Evolutionary conservation across 2,888 invertebrate species (phyloP).

Genomic region (Neria commutata): DNA sequence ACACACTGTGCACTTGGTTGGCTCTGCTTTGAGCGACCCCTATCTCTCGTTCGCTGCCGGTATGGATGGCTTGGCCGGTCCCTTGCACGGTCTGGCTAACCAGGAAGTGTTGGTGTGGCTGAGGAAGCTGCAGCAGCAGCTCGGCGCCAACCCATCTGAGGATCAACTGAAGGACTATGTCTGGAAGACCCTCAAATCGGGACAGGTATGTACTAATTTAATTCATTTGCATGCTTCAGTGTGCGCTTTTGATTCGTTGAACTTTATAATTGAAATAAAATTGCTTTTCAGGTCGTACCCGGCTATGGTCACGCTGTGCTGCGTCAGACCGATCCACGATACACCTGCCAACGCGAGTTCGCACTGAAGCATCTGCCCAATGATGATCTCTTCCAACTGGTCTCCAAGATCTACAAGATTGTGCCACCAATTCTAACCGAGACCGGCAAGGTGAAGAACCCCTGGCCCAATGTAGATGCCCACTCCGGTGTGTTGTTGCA

Average conservation of each 20-base stretch:
- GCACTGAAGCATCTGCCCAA: slow-evolving; percentile 84
- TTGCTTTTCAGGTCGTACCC: slow-evolving; percentile 70
- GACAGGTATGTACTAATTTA: slow-evolving; percentile 64
- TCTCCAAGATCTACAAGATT: slow-evolving; percentile 81
- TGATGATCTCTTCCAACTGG: slow-evolving; percentile 79
- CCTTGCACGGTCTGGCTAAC: slow-evolving; percentile 87
- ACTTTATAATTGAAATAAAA: neutral
- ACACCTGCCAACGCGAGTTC: slow-evolving; percentile 85
- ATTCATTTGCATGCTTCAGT: neutral
- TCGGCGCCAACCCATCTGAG: slow-evolving; percentile 86
- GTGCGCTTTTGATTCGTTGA: no score
- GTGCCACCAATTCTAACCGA: slow-evolving; percentile 82
- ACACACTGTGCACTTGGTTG: slow-evolving; percentile 86
- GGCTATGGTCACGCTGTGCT: slow-evolving; percentile 91
- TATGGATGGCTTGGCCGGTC: slow-evolving; percentile 87
- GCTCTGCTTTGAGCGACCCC: slow-evolving; percentile 85
- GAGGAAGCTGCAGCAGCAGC: slow-evolving; percentile 83
- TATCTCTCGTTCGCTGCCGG: slow-evolving; percentile 85
- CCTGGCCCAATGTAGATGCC: slow-evolving; percentile 93
- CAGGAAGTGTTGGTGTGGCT: slow-evolving; percentile 95
- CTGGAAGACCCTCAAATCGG: slow-evolving; percentile 91
- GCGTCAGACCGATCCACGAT: slow-evolving; percentile 82
- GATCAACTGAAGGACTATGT: slow-evolving; percentile 95
- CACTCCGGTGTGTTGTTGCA: slow-evolving; percentile 84
- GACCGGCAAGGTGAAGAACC: slow-evolving; percentile 88